A percentile compares a stretch with the other conserved stretches of the same genome.
Conservation (phyloP, 2,797 vertebrate genomes). For the Siniperca obscura region DNA sequence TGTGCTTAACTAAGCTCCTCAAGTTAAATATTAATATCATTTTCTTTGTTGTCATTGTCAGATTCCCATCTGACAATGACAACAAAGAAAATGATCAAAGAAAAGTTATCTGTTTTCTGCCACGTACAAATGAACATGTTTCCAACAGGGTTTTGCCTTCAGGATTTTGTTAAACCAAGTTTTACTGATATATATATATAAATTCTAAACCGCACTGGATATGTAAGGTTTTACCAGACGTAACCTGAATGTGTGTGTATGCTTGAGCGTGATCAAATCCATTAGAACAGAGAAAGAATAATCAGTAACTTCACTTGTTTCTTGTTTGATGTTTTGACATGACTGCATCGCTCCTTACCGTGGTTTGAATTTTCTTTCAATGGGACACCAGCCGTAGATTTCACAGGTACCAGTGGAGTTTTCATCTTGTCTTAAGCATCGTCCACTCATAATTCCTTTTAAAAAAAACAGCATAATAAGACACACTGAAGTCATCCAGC, state of each 20-base stretch:
- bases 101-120: background rate
- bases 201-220: background rate
- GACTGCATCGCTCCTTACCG: conserved; percentile 65
- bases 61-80: background rate
- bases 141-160: background rate
- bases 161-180: too few relatives aligned
- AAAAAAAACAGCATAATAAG: conserved; percentile 10
- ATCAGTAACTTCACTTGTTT: background rate
- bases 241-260: background rate
- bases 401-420: conserved; percentile 88
- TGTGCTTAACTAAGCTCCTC: background rate
- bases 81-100: too few relatives aligned
- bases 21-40: background rate
- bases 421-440: conserved; percentile 80
- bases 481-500: background rate
- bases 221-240: background rate
- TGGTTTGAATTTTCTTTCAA: conserved; percentile 79
- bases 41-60: too few relatives aligned
- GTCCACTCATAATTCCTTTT: conserved; percentile 91
- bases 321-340: background rate
- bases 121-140: background rate
- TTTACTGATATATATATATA: too few relatives aligned
- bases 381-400: conserved; percentile 93
- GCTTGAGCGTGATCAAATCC: background rate
- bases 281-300: background rate